These are phyloP conservation scores for Sialia sialis DNA, from an alignment of 2,113 vertebrate genomes.

Conservation along the genomic window DNA sequence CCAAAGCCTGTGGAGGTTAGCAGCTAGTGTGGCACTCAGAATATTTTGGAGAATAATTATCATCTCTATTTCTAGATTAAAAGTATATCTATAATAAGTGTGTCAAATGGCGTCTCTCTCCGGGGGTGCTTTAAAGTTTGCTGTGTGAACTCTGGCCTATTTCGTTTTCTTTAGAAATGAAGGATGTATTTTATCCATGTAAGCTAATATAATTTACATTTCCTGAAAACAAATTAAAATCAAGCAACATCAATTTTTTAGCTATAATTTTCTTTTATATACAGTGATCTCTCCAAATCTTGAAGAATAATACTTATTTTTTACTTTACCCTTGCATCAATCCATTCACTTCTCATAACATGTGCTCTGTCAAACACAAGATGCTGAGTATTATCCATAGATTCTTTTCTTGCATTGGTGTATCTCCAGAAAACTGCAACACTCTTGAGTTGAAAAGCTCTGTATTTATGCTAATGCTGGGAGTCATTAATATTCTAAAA, in stretches of 20 bases:
- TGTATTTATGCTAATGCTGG: neutral
- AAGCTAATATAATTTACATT: neutral
- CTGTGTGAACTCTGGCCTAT: neutral
- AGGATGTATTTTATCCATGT: neutral
- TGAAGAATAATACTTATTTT: neutral
- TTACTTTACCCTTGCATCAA: neutral
- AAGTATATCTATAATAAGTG: neutral
- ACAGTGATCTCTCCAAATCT: neutral
- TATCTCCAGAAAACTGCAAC: neutral
- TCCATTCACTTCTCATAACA: neutral
- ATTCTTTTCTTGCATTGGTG: neutral
- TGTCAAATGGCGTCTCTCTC: neutral
- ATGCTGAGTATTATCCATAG: rapidly evolving
- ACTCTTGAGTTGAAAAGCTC: neutral
- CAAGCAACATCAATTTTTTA: neutral
- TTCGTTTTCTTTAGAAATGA: neutral
- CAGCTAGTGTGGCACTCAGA: neutral
- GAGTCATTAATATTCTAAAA: neutral
- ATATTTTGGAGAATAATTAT: neutral
- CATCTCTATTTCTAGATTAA: neutral
- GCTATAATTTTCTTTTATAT: neutral
- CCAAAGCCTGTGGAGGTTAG: neutral
- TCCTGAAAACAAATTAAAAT: neutral
- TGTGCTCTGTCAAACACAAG: neutral
- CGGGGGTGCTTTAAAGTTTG: neutral